Percentiles rank a stretch among this genome's conserved stretches.
These are phyloP conservation scores for Larimichthys crocea DNA, from an alignment of 2,113 vertebrate species.

Conservation along the genomic window DNA sequence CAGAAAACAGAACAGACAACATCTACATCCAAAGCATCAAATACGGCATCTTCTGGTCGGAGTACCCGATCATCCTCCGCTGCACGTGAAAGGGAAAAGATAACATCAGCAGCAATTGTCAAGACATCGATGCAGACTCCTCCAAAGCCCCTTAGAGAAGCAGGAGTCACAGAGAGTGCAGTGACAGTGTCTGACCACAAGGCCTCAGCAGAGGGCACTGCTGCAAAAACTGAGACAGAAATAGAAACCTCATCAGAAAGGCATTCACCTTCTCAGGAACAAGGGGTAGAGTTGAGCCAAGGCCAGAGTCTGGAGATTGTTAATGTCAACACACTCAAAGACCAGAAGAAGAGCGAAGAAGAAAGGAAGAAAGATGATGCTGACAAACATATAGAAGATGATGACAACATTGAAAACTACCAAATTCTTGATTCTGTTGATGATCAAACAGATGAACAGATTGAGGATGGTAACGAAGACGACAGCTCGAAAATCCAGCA, in stretches of 20 bases:
- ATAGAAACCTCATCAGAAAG: slow-evolving; percentile 17
- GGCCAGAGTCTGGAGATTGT: neutral
- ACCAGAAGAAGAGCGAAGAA: too few species aligned
- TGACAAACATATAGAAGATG: too few species aligned
- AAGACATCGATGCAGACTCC: neutral
- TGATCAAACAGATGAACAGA: too few species aligned
- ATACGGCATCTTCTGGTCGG: neutral
- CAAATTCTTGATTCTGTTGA: too few species aligned
- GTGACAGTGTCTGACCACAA: slow-evolving; percentile 32
- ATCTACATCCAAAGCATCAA: slow-evolving; percentile 2
- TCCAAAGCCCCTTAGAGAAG: neutral
- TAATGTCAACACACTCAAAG: too few species aligned
- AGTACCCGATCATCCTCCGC: slow-evolving; percentile 18
- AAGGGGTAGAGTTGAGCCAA: neutral
- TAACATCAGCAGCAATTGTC: neutral
- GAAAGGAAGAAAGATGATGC: too few species aligned
- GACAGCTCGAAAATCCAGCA: neutral
- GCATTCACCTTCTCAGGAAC: neutral
- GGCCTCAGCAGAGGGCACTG: slow-evolving; percentile 35
- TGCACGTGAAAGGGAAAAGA: neutral
- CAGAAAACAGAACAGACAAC: slow-evolving; percentile 11
- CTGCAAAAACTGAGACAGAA: slow-evolving; percentile 46
- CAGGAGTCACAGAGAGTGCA: neutral
- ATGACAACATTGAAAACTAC: too few species aligned
- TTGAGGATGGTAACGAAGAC: too few species aligned